Conservation (phyloP, 2,888 invertebrate genomes). For the Flexamia atlantica region DNA sequence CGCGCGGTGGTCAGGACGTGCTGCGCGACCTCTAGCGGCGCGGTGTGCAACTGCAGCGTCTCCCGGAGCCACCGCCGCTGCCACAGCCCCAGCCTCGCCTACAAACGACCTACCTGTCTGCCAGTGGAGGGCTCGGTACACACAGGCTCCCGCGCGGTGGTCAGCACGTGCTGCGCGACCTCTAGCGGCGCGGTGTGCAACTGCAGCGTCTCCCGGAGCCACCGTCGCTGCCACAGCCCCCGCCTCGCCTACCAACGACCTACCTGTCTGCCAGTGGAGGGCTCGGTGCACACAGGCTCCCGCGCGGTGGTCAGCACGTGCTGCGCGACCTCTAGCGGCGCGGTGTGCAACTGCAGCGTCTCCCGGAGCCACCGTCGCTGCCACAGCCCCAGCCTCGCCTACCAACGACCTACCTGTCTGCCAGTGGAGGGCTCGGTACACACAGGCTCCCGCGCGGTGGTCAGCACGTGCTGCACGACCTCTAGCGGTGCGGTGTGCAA, state of each 20-base stretch:
- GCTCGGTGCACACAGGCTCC: slow-evolving; percentile 84
- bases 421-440: slow-evolving; percentile 83
- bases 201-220: slow-evolving; percentile 91
- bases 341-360: slow-evolving; percentile 86
- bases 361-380: slow-evolving; percentile 92
- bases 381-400: slow-evolving; percentile 95
- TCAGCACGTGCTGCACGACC: slow-evolving; percentile 75
- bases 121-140: slow-evolving; percentile 83
- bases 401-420: slow-evolving; percentile 83
- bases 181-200: slow-evolving; percentile 81
- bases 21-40: no score
- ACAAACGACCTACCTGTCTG: slow-evolving; percentile 71
- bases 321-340: slow-evolving; percentile 75
- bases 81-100: no score
- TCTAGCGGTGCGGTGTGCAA: slow-evolving; percentile 81
- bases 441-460: slow-evolving; percentile 81
- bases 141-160: slow-evolving; percentile 81
- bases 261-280: slow-evolving; percentile 76
- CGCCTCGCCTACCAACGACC: slow-evolving; percentile 90
- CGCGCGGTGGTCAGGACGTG: no score
- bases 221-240: slow-evolving; percentile 92
- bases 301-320: slow-evolving; percentile 78
- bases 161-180: slow-evolving; percentile 75
- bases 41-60: no score
- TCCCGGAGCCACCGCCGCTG: no score